A percentile compares a stretch with the other conserved stretches of the same genome.
These are phyloP conservation scores for Gulo gulo DNA, from an alignment of 2,113 vertebrate genomes.

Conservation along the genomic window DNA sequence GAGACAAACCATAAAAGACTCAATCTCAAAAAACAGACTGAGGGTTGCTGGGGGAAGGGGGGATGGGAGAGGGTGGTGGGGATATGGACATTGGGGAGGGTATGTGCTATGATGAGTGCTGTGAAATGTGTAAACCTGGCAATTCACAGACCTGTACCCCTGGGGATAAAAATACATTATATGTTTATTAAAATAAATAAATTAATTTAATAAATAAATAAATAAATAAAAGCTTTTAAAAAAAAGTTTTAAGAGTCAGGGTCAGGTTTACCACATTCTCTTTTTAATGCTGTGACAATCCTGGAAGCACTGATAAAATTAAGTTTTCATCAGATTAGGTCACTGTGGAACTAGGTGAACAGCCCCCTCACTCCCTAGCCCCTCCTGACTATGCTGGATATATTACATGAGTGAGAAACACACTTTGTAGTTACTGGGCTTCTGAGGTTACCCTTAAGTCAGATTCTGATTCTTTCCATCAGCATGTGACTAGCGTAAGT, in stretches of 20 bases:
- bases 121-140: no score
- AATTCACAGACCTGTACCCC: no score
- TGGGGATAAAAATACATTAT: no score
- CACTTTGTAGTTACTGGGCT: not conserved
- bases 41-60: no score
- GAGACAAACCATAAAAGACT: no score
- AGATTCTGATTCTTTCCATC: not conserved
- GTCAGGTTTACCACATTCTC: not conserved
- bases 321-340: not conserved
- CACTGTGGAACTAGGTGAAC: not conserved
- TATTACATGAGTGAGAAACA: not conserved
- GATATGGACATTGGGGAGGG: no score
- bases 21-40: no score
- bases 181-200: no score
- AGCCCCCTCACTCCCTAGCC: rapidly evolving
- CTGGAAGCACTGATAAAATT: not conserved
- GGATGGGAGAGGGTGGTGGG: no score
- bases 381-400: not conserved
- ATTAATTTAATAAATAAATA: no score
- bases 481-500: not conserved
- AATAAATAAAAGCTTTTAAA: no score
- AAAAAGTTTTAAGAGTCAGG: not conserved
- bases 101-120: no score
- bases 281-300: not conserved
- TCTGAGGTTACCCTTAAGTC: not conserved